Base-by-base conservation (phyloP, 1,140 invertebrate genomes). In the Magallana ariakensis region DNA sequence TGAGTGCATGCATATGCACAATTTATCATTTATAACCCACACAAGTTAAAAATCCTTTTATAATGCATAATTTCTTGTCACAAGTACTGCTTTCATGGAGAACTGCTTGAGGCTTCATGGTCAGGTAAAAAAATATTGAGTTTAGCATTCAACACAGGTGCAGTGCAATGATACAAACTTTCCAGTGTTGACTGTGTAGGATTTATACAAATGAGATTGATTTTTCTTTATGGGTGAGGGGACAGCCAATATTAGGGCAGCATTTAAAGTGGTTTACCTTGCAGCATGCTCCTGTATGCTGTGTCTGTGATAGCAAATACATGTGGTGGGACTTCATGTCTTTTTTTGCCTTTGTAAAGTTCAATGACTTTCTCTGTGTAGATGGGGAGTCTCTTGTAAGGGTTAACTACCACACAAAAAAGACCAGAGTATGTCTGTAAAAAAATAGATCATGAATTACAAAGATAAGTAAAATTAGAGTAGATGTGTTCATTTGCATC, bases 291-390 rank as follows among this genome's bases (percentile, higher is more conserved):
- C 93, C 95, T 96, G 95, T 99, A 99, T 62, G 99, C 99, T 85
- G 97, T 98, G 95, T 99, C 99, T 89, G 99, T 99, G 95, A 99
- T 99, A 93, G 99, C 99, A 95, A 99, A 99, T 70, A 99, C 98
- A 95, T 99, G 99, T 46, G 99, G 99, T 85, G 99, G 99, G 84
- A 99, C 98, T 96, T 99, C 99, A 95, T 99, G 98, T 91, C 99
- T 95, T 95, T 99, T 99, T 95, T 99, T 99, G 87, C 99, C 99
- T 96, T 99, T 99, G 95, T 99, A 99, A 94, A 98, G 96, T 94
- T 99, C 99, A 96, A 99, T 99, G 88, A 99, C 98, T 95, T 98
- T 98, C 95, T 99, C 98, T 92, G 98, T 99, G 96, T 99, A 99
- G 95, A 99, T 99, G 86, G 99, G 98, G 93, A 99, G 96, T 94